Conservation (phyloP, 2,888 invertebrate genomes). For the Achlya flavicornis region DNA sequence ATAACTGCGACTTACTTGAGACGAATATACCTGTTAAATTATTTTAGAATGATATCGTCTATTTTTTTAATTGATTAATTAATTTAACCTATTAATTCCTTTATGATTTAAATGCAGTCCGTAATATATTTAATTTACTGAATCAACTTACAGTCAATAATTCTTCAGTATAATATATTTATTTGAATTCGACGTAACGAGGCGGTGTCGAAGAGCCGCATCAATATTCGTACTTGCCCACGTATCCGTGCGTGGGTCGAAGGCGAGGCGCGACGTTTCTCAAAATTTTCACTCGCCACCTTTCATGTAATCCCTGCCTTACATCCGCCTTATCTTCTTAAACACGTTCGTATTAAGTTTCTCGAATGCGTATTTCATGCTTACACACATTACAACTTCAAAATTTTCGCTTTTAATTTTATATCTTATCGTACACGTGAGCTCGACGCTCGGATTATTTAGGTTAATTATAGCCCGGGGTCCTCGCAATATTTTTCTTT, state of each 20-base stretch:
- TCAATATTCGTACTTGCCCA: slow-evolving; percentile 67
- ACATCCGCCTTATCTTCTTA: slow-evolving; percentile 49
- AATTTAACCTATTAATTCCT: background rate
- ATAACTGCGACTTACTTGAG: slow-evolving; percentile 28
- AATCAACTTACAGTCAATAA: slow-evolving; percentile 17
- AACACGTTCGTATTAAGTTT: slow-evolving; percentile 50
- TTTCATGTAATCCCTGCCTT: slow-evolving; percentile 54
- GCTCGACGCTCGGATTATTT: slow-evolving; percentile 51
- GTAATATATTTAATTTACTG: no score
- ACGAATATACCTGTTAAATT: slow-evolving; percentile 20
- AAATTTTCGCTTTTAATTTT: slow-evolving; percentile 43
- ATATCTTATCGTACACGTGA: slow-evolving; percentile 27
- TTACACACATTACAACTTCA: slow-evolving; percentile 29
- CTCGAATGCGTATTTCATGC: slow-evolving; percentile 37
- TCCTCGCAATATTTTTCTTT: slow-evolving; percentile 58
- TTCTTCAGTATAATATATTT: slow-evolving; percentile 52
- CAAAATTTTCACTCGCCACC: slow-evolving; percentile 58
- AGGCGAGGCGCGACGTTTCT: slow-evolving; percentile 46
- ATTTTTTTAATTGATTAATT: no score
- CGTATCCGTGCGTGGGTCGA: slow-evolving; percentile 52
- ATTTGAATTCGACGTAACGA: slow-evolving; percentile 57
- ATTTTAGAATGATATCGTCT: background rate
- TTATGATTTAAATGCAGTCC: background rate
- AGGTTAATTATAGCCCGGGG: slow-evolving; percentile 52
- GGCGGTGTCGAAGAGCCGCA: slow-evolving; percentile 49